Evolutionary conservation across 2,797 vertebrate genomes (phyloP).

Genomic region (Oophaga sylvatica): DNA sequence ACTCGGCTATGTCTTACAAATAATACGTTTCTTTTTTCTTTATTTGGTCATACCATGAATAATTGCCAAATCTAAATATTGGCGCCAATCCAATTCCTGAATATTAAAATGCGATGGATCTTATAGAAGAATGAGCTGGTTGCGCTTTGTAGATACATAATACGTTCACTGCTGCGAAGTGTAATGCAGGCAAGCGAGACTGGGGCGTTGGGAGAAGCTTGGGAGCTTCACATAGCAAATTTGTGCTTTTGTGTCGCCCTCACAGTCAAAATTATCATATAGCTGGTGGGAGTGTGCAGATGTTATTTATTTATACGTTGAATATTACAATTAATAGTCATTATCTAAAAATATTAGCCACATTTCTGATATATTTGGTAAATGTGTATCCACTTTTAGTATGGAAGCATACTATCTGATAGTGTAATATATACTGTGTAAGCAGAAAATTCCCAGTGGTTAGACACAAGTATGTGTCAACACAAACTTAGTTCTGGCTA

Average conservation of each 20-base stretch:
- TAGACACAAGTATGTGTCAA: not conserved
- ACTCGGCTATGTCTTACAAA: not conserved
- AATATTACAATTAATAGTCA: not conserved
- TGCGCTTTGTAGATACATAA: not conserved
- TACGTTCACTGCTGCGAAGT: not conserved
- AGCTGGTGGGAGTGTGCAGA: no score
- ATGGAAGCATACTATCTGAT: not conserved
- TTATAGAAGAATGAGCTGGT: not conserved
- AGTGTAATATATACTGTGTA: no score
- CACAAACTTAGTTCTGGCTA: not conserved
- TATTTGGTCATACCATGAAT: not conserved
- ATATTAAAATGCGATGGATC: not conserved
- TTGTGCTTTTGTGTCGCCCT: not conserved
- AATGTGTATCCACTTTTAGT: not conserved
- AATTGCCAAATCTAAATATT: no score
- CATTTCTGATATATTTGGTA: not conserved
- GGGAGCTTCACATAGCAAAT: not conserved
- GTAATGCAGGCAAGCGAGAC: not conserved
- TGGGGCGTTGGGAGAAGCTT: not conserved
- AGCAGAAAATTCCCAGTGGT: not conserved
- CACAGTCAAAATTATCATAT: no score
- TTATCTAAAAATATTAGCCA: not conserved
- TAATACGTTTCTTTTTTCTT: not conserved
- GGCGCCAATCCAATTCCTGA: not conserved
- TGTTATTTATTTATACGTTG: no score